Evolutionary conservation across 2,888 invertebrate genomes (phyloP).

Genomic region (Caenorhabditis wallacei): DNA sequence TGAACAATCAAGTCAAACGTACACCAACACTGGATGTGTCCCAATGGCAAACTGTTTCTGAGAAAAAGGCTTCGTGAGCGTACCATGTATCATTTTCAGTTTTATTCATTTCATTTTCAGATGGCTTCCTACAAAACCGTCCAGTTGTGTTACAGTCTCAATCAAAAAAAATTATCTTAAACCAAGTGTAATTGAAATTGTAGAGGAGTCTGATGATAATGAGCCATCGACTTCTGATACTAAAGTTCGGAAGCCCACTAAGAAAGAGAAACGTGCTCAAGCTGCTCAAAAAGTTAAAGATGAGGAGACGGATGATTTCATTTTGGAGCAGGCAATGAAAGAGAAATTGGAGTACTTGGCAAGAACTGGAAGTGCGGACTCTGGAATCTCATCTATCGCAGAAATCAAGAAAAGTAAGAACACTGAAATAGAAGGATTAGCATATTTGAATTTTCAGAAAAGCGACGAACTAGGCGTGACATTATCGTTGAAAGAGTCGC

Average conservation of each 20-base stretch:
- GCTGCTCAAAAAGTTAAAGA: slow-evolving; percentile 20
- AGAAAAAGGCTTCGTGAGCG: no score
- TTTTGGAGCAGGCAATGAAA: slow-evolving; percentile 26
- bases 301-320: slow-evolving; percentile 40
- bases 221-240: no score
- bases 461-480: neutral
- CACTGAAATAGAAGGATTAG: neutral
- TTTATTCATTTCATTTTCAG: no score
- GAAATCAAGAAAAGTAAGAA: neutral
- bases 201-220: no score
- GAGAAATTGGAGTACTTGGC: slow-evolving; percentile 3
- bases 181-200: no score
- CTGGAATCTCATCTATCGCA: neutral
- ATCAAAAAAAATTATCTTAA: no score
- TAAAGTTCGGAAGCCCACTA: slow-evolving; percentile 3
- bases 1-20: no score
- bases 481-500: slow-evolving; percentile 11
- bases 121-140: no score
- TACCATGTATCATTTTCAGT: no score
- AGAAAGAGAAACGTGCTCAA: slow-evolving; percentile 18
- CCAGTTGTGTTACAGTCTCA: no score
- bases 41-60: no score
- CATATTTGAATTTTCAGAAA: slow-evolving; percentile 33
- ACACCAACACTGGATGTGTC: no score
- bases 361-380: neutral